Conservation (phyloP, 53 echinoderm and acorn worm species). For the Patiria pectinifera region DNA sequence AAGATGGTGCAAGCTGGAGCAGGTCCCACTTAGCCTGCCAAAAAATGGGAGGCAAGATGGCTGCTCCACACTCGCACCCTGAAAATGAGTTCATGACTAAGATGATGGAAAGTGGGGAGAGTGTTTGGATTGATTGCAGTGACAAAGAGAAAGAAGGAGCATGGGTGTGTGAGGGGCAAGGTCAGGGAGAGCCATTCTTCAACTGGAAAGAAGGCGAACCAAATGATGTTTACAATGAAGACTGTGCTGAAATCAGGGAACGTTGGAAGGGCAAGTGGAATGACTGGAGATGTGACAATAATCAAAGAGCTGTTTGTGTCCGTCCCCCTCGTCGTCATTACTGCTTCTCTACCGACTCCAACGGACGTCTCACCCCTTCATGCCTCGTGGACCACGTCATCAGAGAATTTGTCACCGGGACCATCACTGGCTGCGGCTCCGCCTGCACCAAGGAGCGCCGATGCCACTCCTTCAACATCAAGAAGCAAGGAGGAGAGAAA, state of each 20-base stretch:
- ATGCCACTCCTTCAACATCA: conserved; percentile 30
- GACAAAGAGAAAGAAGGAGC: not conserved
- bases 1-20: not conserved
- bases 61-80: not conserved
- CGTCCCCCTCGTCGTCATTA: not conserved
- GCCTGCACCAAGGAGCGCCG: not conserved
- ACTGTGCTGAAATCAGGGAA: not conserved
- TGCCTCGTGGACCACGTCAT: conserved; percentile 34
- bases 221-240: not conserved
- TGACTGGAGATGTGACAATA: not conserved
- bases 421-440: not conserved
- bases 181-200: not conserved
- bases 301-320: not conserved
- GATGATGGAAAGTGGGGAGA: not conserved
- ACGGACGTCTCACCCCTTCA: not conserved
- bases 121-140: conserved; percentile 26
- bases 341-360: not conserved
- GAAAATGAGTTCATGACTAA: not conserved
- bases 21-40: not conserved
- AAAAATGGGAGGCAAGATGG: conserved; percentile 19
- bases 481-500: not conserved
- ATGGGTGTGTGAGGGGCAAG: conserved; percentile 28
- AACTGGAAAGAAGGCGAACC: not conserved
- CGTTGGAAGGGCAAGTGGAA: not conserved
- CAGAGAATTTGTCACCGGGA: not conserved